phyloP scores from a whole-genome alignment of 2,888 invertebrate species.

The Drosophila meridionalis region DNA sequence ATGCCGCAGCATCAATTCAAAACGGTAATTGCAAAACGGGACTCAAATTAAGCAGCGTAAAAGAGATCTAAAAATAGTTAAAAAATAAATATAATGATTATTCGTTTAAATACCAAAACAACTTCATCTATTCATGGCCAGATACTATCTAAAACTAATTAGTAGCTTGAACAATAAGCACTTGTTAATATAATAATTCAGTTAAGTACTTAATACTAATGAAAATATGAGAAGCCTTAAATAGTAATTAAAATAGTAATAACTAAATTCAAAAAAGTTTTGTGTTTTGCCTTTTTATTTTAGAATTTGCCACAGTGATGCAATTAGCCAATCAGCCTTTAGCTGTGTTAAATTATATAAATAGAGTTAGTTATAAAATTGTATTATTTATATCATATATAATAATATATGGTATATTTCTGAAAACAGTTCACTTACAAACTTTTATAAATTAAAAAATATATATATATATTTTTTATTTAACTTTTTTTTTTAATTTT shows the following conservation, averaged over 20 bases:
- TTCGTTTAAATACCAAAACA: not conserved
- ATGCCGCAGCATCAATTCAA: conserved; percentile 52
- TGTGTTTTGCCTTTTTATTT: not conserved
- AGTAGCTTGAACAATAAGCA: not conserved
- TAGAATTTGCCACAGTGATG: not conserved
- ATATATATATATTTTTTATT: too few species aligned
- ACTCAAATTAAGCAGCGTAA: conserved; percentile 31
- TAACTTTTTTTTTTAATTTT: too few species aligned
- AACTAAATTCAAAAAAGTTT: not conserved
- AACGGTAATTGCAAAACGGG: conserved; percentile 68
- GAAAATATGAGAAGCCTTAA: not conserved
- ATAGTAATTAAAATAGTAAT: not conserved
- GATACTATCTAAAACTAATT: conserved; percentile 15
- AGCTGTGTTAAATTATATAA: too few species aligned
- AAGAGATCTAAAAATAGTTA: conserved; percentile 14
- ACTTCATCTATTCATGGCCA: conserved; percentile 4
- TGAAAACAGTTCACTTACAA: too few species aligned
- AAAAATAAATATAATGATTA: not conserved
- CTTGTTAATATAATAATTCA: not conserved
- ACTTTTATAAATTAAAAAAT: not conserved
- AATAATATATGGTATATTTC: too few species aligned
- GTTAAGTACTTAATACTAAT: not conserved
- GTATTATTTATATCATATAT: too few species aligned
- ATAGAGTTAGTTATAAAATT: too few species aligned
- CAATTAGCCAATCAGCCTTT: not conserved